Conservation (phyloP, 2,113 vertebrate species). For the Nerophis lumbriciformis region DNA sequence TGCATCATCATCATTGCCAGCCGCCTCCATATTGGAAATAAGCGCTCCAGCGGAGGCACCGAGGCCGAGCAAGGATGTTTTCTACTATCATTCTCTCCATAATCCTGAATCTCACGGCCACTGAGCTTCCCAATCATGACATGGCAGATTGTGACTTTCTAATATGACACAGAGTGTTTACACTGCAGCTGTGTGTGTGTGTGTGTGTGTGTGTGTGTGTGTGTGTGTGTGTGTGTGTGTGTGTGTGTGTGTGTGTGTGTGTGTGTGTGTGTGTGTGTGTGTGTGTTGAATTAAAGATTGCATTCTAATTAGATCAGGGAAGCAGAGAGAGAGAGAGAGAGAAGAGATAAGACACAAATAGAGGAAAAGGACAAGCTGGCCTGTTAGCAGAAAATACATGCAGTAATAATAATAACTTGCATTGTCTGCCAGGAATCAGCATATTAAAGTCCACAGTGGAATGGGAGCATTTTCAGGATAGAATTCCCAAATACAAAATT, state of each 20-base stretch:
- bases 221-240: slow-evolving; percentile 25
- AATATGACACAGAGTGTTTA: slow-evolving; percentile 61
- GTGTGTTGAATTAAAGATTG: slow-evolving; percentile 18
- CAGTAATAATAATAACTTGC: neutral
- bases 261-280: slow-evolving; percentile 1
- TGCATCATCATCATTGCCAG: neutral
- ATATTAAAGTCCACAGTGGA: neutral
- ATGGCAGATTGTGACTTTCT: slow-evolving; percentile 49
- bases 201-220: slow-evolving; percentile 14
- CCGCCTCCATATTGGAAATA: slow-evolving; percentile 15
- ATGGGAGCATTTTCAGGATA: neutral
- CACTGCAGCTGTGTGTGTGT: slow-evolving; percentile 44
- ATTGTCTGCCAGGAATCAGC: slow-evolving; percentile 1
- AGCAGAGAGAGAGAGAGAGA: neutral
- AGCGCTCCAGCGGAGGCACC: slow-evolving; percentile 13
- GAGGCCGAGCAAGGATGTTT: slow-evolving; percentile 5
- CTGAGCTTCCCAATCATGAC: slow-evolving; percentile 55
- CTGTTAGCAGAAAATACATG: slow-evolving; percentile 3
- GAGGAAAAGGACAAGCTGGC: neutral
- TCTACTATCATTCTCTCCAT: slow-evolving; percentile 9
- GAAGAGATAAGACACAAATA: neutral
- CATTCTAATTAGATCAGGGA: slow-evolving; percentile 5
- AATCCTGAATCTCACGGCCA: slow-evolving; percentile 23
- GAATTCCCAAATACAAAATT: slow-evolving; percentile 1
- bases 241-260: slow-evolving; percentile 36